Conservation (phyloP, 2,113 vertebrate species). For the Mesoclemmys tuberculata region DNA sequence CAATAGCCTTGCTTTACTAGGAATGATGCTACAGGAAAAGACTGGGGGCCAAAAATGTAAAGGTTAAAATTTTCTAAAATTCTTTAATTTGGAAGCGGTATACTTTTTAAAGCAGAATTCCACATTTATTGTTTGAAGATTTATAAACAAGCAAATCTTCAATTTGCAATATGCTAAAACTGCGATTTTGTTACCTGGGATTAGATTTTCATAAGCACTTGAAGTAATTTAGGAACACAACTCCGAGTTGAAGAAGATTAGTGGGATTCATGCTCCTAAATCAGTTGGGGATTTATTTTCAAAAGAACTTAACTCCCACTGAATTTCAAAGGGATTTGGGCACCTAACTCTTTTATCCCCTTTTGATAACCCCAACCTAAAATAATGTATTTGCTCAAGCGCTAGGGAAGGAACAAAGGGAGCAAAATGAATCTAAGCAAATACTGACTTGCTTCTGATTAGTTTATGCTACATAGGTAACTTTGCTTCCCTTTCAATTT, state of each 20-base stretch:
- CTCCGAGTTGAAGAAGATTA: not conserved
- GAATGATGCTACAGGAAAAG: not conserved
- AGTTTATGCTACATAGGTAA: not conserved
- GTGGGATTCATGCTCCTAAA: not conserved
- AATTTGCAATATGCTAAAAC: not conserved
- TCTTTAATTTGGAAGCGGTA: not conserved
- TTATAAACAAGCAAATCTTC: not conserved
- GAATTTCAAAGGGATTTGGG: not conserved
- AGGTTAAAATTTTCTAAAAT: not conserved
- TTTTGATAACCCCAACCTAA: not conserved
- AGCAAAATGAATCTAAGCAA: not conserved
- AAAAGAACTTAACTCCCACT: not conserved
- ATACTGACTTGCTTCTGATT: not conserved
- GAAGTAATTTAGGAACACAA: not conserved
- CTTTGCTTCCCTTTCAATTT: not conserved
- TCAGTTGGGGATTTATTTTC: not conserved
- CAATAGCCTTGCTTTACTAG: not conserved
- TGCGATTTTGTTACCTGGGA: not conserved
- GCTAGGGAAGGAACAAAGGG: not conserved
- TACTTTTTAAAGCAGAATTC: not conserved
- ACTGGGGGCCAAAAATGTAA: not conserved
- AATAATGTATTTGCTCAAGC: not conserved
- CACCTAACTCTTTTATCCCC: fast-evolving
- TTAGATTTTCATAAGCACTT: not conserved
- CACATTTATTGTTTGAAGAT: not conserved